A percentile compares a stretch with the other conserved stretches of the same genome.
Conservation (phyloP, 1,140 invertebrate genomes). For the Apis mellifera region Amel_HAv3.1 CM009936.2:11229001-11229500, state of each 20-base stretch:
- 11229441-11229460: neutral
- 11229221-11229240: neutral
- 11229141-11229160: neutral
- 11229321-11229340: slow-evolving; percentile 30
- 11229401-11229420: neutral
- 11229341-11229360: slow-evolving; percentile 56
- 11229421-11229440: neutral
- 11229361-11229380: slow-evolving; percentile 42
- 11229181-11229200: neutral
- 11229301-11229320: slow-evolving; percentile 16
- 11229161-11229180: neutral
- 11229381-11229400: neutral
- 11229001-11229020: neutral
- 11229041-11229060: neutral
- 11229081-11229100: neutral
- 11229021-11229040: neutral
- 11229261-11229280: slow-evolving; percentile 5
- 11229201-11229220: neutral
- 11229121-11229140: neutral
- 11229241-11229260: neutral
- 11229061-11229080: neutral
- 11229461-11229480: neutral
- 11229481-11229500: neutral
- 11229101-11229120: too few relatives aligned
- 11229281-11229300: neutral